phyloP scores from a whole-genome alignment of 2,113 vertebrate genomes.

The Dicerorhinus sumatrensis region DNA sequence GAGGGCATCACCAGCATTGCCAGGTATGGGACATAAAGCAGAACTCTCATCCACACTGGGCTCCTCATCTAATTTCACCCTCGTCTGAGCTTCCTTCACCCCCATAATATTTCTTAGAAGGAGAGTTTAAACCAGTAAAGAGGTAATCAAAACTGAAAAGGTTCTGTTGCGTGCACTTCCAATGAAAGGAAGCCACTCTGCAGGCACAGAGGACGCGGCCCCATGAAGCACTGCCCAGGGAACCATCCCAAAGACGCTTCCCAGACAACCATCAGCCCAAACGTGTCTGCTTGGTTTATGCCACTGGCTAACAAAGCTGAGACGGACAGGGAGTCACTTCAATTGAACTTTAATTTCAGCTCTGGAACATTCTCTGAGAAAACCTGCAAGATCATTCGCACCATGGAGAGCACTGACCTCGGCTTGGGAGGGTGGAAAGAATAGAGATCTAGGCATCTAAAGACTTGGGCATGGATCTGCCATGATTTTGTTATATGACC shows the following conservation, averaged over 20 bases:
- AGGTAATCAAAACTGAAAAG: slow-evolving; percentile 26
- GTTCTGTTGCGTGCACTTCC: not conserved
- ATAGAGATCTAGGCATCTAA: not conserved
- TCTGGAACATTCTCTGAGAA: not conserved
- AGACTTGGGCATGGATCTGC: too few relatives aligned
- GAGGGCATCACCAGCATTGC: not conserved
- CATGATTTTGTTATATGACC: not conserved
- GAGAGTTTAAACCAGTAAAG: not conserved
- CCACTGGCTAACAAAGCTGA: not conserved
- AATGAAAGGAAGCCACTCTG: not conserved
- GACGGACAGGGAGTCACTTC: not conserved
- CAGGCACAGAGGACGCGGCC: not conserved
- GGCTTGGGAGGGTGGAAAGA: not conserved
- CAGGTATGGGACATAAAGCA: not conserved
- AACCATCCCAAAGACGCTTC: slow-evolving; percentile 42
- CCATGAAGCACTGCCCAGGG: not conserved
- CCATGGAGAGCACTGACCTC: not conserved
- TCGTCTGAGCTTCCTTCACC: not conserved
- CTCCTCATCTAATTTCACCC: not conserved
- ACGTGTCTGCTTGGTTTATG: slow-evolving; percentile 48
- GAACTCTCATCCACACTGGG: not conserved
- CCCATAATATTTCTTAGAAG: not conserved
- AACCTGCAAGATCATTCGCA: not conserved
- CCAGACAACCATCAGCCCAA: not conserved
- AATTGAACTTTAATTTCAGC: not conserved